Conservation (phyloP, 2,888 invertebrate genomes). For the Drosophila paranaensis region DNA sequence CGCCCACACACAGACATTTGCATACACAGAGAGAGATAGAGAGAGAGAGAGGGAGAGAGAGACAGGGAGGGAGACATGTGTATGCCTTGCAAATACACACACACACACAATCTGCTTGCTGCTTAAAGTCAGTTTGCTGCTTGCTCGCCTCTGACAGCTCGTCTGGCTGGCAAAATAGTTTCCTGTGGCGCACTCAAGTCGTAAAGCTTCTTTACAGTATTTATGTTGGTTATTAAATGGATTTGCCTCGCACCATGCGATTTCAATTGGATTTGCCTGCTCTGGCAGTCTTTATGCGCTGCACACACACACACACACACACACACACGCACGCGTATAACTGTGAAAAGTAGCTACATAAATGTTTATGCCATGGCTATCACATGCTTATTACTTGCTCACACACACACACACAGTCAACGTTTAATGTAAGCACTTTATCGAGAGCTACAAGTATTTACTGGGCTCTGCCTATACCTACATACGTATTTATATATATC, state of each 20-base stretch:
- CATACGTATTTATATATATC: background rate
- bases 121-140: conserved; percentile 41
- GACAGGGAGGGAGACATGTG: conserved; percentile 7
- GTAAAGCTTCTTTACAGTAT: conserved; percentile 76
- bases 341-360: conserved; percentile 59
- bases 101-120: conserved; percentile 15
- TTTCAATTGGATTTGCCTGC: conserved; percentile 76
- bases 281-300: conserved; percentile 51
- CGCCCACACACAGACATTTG: conserved; percentile 25
- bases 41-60: background rate
- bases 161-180: conserved; percentile 50
- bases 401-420: background rate
- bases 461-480: background rate
- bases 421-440: conserved; percentile 54
- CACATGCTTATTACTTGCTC: conserved; percentile 56
- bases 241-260: conserved; percentile 68
- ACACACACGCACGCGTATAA: conserved; percentile 14
- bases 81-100: conserved; percentile 49
- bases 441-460: conserved; percentile 53
- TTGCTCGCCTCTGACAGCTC: conserved; percentile 17
- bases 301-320: conserved; percentile 31
- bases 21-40: background rate
- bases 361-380: conserved; percentile 66
- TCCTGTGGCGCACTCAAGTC: conserved; percentile 71
- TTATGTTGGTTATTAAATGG: conserved; percentile 80